Conservation (phyloP, 2,888 invertebrate species). For the Drosophila greeni region DNA sequence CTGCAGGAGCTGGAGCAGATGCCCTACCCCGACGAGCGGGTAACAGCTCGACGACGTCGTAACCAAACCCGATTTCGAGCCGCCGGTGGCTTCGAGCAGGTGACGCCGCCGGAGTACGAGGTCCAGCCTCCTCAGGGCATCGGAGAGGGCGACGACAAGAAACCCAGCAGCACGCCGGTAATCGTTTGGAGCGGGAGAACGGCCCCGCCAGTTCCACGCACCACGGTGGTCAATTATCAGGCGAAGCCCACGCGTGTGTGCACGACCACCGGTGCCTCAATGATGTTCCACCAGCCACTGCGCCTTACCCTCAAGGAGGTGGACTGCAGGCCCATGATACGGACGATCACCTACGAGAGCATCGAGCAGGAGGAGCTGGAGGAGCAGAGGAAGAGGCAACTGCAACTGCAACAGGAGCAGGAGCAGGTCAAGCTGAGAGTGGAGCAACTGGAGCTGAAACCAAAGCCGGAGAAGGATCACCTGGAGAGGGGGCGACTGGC, state of each 20-base stretch:
- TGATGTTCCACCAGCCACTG: slow-evolving; percentile 54
- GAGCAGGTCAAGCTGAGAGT: background rate
- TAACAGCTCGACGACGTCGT: slow-evolving; percentile 5
- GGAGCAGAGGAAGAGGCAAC: background rate
- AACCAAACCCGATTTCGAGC: background rate
- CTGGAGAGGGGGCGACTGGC: background rate
- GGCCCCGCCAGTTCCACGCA: background rate
- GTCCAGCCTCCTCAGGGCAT: background rate
- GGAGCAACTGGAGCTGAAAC: background rate
- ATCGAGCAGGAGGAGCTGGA: slow-evolving; percentile 1
- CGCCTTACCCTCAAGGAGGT: background rate
- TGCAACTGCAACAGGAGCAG: background rate
- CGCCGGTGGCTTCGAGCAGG: slow-evolving; percentile 10
- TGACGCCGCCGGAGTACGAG: background rate
- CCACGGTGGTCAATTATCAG: slow-evolving; percentile 40
- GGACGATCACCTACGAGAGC: slow-evolving; percentile 42
- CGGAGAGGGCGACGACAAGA: slow-evolving; percentile 3
- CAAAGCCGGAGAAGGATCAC: background rate
- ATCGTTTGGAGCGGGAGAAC: background rate
- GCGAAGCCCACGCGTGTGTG: slow-evolving; percentile 38
- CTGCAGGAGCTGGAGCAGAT: slow-evolving; percentile 42
- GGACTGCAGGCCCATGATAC: slow-evolving; percentile 7
- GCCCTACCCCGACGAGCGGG: slow-evolving; percentile 23
- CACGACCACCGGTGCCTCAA: slow-evolving; percentile 36
- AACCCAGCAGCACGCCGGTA: background rate